These are phyloP conservation scores for Drosophila orosa DNA, from an alignment of 1,140 invertebrate genomes.

Conservation along the genomic window DNA sequence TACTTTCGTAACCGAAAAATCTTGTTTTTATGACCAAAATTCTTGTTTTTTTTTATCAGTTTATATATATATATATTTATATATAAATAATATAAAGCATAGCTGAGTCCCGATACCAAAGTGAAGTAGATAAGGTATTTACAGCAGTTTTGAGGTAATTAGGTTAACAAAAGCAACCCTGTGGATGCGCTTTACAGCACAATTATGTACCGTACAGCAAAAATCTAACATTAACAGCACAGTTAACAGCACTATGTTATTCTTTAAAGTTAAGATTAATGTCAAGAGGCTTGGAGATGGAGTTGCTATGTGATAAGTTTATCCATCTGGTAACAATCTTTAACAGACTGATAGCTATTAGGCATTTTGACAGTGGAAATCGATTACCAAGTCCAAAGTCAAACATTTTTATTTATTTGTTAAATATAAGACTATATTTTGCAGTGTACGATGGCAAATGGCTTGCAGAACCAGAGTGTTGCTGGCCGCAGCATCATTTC, in stretches of 20 bases:
- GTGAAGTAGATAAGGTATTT: not conserved
- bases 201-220: too few species aligned
- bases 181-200: not conserved
- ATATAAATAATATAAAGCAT: too few species aligned
- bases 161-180: not conserved
- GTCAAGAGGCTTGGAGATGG: not conserved
- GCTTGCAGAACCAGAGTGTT: conserved; percentile 9
- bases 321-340: not conserved
- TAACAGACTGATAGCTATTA: too few species aligned
- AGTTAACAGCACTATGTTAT: not conserved
- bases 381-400: not conserved
- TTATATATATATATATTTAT: too few species aligned
- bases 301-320: not conserved
- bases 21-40: too few species aligned
- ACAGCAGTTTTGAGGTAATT: not conserved
- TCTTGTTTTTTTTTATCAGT: too few species aligned
- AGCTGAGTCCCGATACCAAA: not conserved
- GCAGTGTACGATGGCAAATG: conserved; percentile 28
- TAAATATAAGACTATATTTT: not conserved
- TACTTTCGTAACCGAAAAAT: too few species aligned
- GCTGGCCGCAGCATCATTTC: conserved; percentile 53
- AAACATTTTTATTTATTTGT: not conserved
- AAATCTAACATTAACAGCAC: not conserved
- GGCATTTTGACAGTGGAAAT: too few species aligned
- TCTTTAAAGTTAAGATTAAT: not conserved